Evolutionary conservation across 2,113 vertebrate genomes (phyloP), one percentile per base, ranked within the genome.

Genomic region (Mormyrus lacerda): DNA sequence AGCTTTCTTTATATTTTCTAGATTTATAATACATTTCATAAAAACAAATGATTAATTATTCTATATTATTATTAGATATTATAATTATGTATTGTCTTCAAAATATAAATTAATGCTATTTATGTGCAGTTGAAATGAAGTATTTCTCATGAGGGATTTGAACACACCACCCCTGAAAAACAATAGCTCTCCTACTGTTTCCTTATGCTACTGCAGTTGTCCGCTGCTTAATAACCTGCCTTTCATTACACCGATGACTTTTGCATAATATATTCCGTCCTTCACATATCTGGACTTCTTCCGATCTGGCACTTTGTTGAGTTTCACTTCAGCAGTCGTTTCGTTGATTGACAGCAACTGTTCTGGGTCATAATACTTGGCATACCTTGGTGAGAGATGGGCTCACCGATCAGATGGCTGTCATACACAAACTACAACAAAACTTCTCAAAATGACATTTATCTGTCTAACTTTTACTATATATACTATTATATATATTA

Each of bases 241-340:
- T 69, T 97, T 92, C 7, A 94, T 91, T 65, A 97, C 93, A 92
- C 96, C 96, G 86, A 98, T 91, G 17, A 99, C 91, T 90, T 97
- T 90, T 88, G 97, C 98, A 76, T 10, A 90, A 88, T 98, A 98
- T 53, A 95, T 96, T 13, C 97, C 97, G 11, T 97, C 96, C 31
- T 90, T 89, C 90, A 98, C 21, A 24, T 92, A 92, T 89, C 58
- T 85, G 91, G 94, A 95, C 24, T 95, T 95, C 24, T 95, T 95
- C 69, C 90, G 90, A 87, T 92, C 89, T 90, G 96, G 91, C 82
- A 91, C 92, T 90, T 94, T 95, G 89, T 91, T 95, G 92, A 97
- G 90, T 44, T 90, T 94, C 90, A 97, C 94, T 90, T 95, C 93
- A n/a, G 94, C 95, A 90, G 94, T 96, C 55, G 91, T 94, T 87